Conservation (phyloP, 2,888 invertebrate genomes). For the Catotricha subobsoleta region DNA sequence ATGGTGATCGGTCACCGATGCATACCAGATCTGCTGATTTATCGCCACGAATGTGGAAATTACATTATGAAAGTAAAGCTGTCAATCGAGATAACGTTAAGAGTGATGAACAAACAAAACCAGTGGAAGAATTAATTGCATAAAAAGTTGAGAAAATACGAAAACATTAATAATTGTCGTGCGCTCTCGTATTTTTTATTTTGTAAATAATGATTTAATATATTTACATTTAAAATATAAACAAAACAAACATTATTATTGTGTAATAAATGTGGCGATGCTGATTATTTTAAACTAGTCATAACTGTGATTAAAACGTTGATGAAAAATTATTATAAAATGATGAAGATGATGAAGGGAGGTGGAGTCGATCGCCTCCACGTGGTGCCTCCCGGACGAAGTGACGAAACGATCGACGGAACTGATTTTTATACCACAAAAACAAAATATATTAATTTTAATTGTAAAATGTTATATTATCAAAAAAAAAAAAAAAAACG, state of each 20-base stretch:
- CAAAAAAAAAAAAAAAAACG: too few relatives aligned
- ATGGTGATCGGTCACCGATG: conserved; percentile 6
- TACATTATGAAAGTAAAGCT: conserved; percentile 8
- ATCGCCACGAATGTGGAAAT: conserved; percentile 7
- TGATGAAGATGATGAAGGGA: conserved; percentile 2
- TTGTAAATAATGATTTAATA: too few relatives aligned
- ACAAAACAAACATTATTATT: neutral
- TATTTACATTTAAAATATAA: too few relatives aligned
- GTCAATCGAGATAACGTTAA: conserved; percentile 6
- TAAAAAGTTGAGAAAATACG: conserved; percentile 7
- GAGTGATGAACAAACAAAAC: conserved; percentile 5
- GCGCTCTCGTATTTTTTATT: too few relatives aligned
- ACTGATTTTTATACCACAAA: conserved; percentile 4
- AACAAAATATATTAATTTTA: too few relatives aligned
- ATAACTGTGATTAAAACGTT: conserved; percentile 8
- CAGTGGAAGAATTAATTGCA: conserved; percentile 7
- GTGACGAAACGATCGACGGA: conserved; percentile 4
- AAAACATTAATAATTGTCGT: too few relatives aligned
- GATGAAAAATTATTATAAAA: neutral
- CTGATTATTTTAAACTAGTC: conserved; percentile 7
- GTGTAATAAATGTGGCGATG: neutral
- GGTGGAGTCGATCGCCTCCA: conserved; percentile 6
- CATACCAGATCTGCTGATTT: neutral
- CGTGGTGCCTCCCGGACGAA: conserved; percentile 6
- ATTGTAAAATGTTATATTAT: too few relatives aligned